A percentile compares a stretch with the other conserved stretches of the same genome.
Conservation (phyloP, 2,888 invertebrate species). For the Perithous albicinctus region DNA sequence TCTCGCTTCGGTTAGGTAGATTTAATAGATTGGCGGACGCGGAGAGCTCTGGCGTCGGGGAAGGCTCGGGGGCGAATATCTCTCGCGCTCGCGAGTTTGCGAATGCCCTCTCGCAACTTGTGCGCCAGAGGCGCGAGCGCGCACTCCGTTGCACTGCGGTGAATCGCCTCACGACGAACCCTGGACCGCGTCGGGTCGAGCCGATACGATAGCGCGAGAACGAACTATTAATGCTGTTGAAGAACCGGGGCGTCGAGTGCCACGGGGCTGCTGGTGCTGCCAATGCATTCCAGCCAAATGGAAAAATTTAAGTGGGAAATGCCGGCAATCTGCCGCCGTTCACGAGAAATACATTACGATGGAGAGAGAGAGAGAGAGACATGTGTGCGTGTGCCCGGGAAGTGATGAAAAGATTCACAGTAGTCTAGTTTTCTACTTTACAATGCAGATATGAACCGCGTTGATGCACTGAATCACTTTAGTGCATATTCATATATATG, state of each 20-base stretch:
- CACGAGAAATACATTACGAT: slow-evolving; percentile 9
- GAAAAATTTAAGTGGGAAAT: slow-evolving; percentile 19
- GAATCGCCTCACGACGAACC: slow-evolving; percentile 22
- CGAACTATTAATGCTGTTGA: slow-evolving; percentile 20
- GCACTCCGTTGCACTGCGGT: not conserved
- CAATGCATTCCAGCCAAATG: slow-evolving; percentile 11
- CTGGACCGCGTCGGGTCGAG: slow-evolving; percentile 29
- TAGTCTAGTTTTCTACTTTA: slow-evolving; percentile 7
- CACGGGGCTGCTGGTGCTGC: slow-evolving; percentile 13
- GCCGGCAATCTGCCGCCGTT: slow-evolving; percentile 23
- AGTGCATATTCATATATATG: not conserved
- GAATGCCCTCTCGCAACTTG: not conserved
- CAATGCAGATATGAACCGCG: slow-evolving; percentile 9
- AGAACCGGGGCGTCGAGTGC: slow-evolving; percentile 28
- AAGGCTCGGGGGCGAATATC: slow-evolving; percentile 39
- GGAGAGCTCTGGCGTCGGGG: slow-evolving; percentile 36
- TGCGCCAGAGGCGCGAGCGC: not conserved
- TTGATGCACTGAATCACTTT: slow-evolving; percentile 12
- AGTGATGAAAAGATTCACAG: not conserved
- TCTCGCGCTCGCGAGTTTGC: slow-evolving; percentile 10
- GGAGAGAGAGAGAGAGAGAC: no score
- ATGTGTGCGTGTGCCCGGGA: not conserved
- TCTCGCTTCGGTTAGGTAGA: slow-evolving; percentile 55
- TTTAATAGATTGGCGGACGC: slow-evolving; percentile 59
- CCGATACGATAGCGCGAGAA: slow-evolving; percentile 28